Base-by-base conservation (phyloP, 2,797 vertebrate genomes). In the Eulemur coronatus region DNA sequence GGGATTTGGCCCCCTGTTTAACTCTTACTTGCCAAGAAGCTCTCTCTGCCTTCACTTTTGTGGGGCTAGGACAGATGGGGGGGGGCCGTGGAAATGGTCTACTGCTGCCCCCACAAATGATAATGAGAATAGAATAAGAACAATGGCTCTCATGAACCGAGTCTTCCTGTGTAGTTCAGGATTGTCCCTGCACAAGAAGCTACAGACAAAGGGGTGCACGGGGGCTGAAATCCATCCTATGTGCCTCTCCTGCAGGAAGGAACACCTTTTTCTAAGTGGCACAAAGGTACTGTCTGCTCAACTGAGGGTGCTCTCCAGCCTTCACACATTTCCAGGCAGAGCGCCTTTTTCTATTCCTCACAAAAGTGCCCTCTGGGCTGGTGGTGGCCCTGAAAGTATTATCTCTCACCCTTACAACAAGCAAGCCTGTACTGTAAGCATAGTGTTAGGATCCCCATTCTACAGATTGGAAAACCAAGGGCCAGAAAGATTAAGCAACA, bases 1-100 rank as follows among this genome's bases (percentile, higher is more conserved):
- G 94, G 96, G 61, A 93, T 79, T 96, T 43, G 33, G 48, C 13
- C 97, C 94, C 18, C 97, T 94, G 86, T 97, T 98, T 96, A 94
- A 96, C 96, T 95, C 93, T 97, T 96, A 76, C 91, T 88, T 97
- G 97, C 93, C 96, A 97, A 90, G 90, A 97, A 96, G 91, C 12
- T 43, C 10, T 89, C n/a, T 78, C 41, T 67, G 30, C 33, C 61
- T 88, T 93, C 59, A 50, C 17, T 85, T 72, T 38, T 59, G 41
- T 43, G 35, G 46, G 35, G 28, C 33, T 61, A 46, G 50, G 52
- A 48, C 52, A 41, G 50, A 88, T 48, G 59, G 38, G 26, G 26
- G 57, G 55, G 92, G 30, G n/a, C n/a, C 28, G 18, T 59, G 8
- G 11, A 91, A 93, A 69, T 8, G 35, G 4, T 33, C 26, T 70